Evolutionary conservation across 2,797 vertebrate species (phyloP), one percentile per base, ranked within the genome.

Genomic region (Tenualosa ilisha): DNA sequence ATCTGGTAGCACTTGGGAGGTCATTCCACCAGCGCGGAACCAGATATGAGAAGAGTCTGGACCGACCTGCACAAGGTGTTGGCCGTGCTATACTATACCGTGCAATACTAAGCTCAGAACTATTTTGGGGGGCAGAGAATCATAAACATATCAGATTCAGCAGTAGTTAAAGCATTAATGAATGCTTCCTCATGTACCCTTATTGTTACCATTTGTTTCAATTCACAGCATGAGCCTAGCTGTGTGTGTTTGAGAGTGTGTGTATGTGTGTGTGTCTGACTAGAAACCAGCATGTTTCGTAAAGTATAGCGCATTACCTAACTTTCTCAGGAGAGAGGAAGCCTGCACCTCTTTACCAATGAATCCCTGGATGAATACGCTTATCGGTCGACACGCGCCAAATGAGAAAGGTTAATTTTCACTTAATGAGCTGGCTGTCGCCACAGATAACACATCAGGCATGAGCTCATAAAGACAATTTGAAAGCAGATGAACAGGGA

Each of bases 371-470:
- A 79, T 46, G 40, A 79, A 79, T 46, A 17, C 22, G 72, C 11
- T 26, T 43, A 79, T 79, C 17, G 20, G 72, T 46, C 72, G 40
- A 43, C 72, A 79, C 40, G 3, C 72, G 6, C 37, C 72, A 46
- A 46, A 79, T 37, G 40, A 79, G 72, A 46, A 79, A 85, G 86
- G 84, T 43, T 84, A 84, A 88, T 84, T 61, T 72, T 81, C 24
- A 63, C 87, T 90, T 92, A 93, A 92, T 81, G 84, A 93, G 91
- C 85, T 81, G 82, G 86, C 86, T 0, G 59, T 22, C 63, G 86
- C 89, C 85, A 81, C 82, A 85, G 82, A 88, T 93, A 94, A 94
- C 93, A 59, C 88, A 3, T 81, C 24, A 72, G 83, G 86, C 91
- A 90, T 88, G 87, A 88, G 90, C 88, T 86, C 90, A 85, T 84